Percentiles rank a stretch among this genome's conserved stretches.
phyloP scores from a whole-genome alignment of 2,797 vertebrate genomes.

The Paramormyrops hopkinsi region DNA sequence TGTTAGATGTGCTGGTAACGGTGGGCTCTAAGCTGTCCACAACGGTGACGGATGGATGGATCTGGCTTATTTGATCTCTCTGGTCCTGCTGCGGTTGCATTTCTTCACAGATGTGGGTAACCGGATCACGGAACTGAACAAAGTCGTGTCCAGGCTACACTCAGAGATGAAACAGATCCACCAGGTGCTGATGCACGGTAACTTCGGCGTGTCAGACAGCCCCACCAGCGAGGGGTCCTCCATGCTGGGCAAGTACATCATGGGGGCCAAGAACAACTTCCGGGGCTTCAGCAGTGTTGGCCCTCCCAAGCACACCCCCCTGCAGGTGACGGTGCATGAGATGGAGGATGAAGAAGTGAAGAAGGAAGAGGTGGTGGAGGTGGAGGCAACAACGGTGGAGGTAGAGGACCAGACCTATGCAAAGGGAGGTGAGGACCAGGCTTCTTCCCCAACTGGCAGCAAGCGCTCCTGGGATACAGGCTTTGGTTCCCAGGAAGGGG shows the following conservation, averaged over 20 bases:
- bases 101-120: constrained; percentile 71
- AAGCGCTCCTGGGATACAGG: constrained; percentile 62
- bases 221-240: constrained; percentile 51
- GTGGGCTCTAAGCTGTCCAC: background rate
- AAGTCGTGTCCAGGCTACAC: constrained; percentile 69
- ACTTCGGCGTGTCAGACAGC: background rate
- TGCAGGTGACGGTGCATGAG: constrained; percentile 48
- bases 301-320: constrained; percentile 23
- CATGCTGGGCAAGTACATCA: constrained; percentile 72
- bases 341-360: constrained; percentile 19
- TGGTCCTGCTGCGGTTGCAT: constrained; percentile 19
- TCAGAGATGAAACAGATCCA: constrained; percentile 63
- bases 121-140: constrained; percentile 78
- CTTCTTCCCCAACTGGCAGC: constrained; percentile 57
- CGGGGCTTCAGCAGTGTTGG: constrained; percentile 53
- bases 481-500: constrained; percentile 60
- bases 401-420: constrained; percentile 33
- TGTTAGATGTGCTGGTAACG: background rate
- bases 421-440: constrained; percentile 34
- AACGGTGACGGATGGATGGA: background rate
- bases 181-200: constrained; percentile 41
- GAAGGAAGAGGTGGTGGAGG: constrained; percentile 3
- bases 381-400: background rate
- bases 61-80: background rate
- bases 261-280: constrained; percentile 75